Conservation (phyloP, 1,140 invertebrate genomes). For the Zaprionus tsacasi region DNA sequence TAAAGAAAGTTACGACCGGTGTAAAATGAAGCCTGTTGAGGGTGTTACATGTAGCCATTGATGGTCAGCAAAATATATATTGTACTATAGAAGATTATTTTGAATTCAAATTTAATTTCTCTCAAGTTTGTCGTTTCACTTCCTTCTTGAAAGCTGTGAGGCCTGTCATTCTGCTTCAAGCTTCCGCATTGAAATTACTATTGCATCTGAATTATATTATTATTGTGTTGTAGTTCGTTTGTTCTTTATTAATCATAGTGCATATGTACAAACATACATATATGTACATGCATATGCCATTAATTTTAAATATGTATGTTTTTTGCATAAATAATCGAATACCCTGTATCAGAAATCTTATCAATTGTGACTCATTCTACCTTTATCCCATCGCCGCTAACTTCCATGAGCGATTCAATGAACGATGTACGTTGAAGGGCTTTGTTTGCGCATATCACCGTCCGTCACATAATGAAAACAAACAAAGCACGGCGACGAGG, state of each 20-base stretch:
- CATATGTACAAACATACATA: not conserved
- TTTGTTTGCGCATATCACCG: slow-evolving; percentile 43
- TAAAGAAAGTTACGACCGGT: too few species aligned
- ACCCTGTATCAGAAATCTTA: slow-evolving; percentile 6
- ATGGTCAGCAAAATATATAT: not conserved
- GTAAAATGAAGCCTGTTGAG: too few species aligned
- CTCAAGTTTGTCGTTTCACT: slow-evolving; percentile 18
- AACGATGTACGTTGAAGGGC: slow-evolving; percentile 34
- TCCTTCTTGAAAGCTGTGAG: slow-evolving; percentile 23
- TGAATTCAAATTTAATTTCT: slow-evolving; percentile 21
- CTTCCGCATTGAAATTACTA: slow-evolving; percentile 49
- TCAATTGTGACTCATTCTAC: slow-evolving; percentile 14
- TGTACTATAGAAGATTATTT: slow-evolving; percentile 1
- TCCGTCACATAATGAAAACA: slow-evolving; percentile 40
- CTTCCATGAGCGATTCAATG: slow-evolving; percentile 21
- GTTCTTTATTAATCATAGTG: not conserved
- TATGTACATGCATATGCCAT: too few species aligned
- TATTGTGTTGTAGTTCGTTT: slow-evolving; percentile 6
- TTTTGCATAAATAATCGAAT: not conserved
- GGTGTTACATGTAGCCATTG: too few species aligned
- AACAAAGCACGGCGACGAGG: slow-evolving; percentile 46
- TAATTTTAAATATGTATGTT: not conserved
- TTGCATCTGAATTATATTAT: slow-evolving; percentile 7
- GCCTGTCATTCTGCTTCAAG: slow-evolving; percentile 10
- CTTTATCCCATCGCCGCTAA: slow-evolving; percentile 30